Conservation (phyloP, 2,113 vertebrate genomes). For the Synodontis membranacea region DNA sequence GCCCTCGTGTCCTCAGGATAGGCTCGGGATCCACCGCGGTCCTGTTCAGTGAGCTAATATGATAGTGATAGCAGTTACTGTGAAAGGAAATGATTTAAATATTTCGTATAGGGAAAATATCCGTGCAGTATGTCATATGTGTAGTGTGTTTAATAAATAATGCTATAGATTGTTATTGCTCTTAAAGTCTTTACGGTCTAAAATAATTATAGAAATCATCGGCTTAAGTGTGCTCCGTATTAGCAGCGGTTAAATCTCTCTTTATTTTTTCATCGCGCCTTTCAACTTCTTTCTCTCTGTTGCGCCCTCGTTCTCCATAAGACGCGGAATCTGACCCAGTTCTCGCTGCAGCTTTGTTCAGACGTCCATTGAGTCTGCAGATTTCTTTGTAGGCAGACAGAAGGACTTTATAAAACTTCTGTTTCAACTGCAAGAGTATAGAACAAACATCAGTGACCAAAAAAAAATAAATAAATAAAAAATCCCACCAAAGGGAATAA, state of each 20-base stretch:
- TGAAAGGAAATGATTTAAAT: neutral
- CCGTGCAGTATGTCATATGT: too few species aligned
- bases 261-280: neutral
- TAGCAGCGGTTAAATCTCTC: constrained; percentile 13
- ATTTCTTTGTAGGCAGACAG: constrained; percentile 36
- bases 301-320: neutral
- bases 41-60: neutral
- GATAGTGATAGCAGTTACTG: neutral
- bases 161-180: neutral
- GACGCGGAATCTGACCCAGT: constrained; percentile 51
- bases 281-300: constrained; percentile 7
- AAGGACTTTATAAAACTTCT: constrained; percentile 51
- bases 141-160: neutral
- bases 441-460: constrained; percentile 46
- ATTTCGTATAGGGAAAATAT: neutral
- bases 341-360: constrained; percentile 51
- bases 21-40: neutral
- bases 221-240: constrained; percentile 8
- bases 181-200: neutral
- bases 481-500: constrained; percentile 47
- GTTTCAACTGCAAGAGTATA: constrained; percentile 43
- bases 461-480: neutral
- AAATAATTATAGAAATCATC: neutral
- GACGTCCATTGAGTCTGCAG: constrained; percentile 31
- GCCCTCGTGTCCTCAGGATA: neutral